Conservation (phyloP, 2,888 invertebrate genomes). For the Acholoe squamosa region DNA sequence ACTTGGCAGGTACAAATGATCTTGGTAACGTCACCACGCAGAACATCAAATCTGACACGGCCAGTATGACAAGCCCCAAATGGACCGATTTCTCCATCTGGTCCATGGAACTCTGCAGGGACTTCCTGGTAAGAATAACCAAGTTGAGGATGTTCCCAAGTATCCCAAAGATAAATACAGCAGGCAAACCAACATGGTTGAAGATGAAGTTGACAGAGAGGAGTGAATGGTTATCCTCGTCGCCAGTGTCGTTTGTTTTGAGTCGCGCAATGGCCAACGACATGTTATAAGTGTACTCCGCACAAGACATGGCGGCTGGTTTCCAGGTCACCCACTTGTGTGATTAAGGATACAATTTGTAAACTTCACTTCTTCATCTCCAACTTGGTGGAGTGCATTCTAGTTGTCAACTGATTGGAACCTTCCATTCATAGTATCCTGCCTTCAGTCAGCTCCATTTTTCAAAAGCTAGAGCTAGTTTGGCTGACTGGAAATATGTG, state of each 20-base stretch:
- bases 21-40: conserved; percentile 86
- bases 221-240: neutral
- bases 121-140: conserved; percentile 88
- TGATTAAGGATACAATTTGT: too few species aligned
- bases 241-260: neutral
- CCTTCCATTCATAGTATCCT: too few species aligned
- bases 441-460: too few species aligned
- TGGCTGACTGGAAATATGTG: too few species aligned
- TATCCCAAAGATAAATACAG: conserved; percentile 89
- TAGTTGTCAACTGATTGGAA: too few species aligned
- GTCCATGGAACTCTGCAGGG: conserved; percentile 83
- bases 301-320: conserved; percentile 63
- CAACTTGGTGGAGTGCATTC: too few species aligned
- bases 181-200: conserved; percentile 86
- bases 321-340: neutral
- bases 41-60: conserved; percentile 89
- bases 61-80: conserved; percentile 89
- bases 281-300: conserved; percentile 58
- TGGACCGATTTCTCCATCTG: conserved; percentile 92
- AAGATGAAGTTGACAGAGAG: conserved; percentile 63
- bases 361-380: too few species aligned
- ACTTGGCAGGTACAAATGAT: conserved; percentile 75
- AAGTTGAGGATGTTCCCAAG: conserved; percentile 91
- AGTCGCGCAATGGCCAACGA: neutral
- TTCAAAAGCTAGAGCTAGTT: too few species aligned